phyloP scores from a whole-genome alignment of 2,113 vertebrate genomes.

The Eclectus roratus region DNA sequence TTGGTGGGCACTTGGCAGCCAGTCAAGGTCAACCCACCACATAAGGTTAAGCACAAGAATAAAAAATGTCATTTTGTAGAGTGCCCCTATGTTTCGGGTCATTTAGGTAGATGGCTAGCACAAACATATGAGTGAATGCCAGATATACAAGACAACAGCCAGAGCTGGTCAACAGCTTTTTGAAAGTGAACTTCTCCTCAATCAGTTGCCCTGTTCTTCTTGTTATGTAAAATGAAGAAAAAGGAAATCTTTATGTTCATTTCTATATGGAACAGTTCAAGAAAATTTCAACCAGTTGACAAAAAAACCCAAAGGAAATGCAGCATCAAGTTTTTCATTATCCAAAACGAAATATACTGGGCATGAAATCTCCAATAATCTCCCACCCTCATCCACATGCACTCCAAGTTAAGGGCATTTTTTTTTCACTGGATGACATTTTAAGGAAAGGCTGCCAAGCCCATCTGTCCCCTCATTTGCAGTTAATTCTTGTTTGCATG shows the following conservation, averaged over 20 bases:
- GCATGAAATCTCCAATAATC: not conserved
- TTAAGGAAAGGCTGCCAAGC: constrained; percentile 33
- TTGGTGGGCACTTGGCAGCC: not conserved
- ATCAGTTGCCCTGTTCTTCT: not conserved
- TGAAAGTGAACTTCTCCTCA: not conserved
- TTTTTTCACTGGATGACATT: constrained; percentile 2
- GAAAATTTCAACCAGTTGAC: not conserved
- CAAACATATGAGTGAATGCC: not conserved
- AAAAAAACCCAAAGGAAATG: not conserved
- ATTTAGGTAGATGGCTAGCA: not conserved
- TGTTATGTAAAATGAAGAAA: not conserved
- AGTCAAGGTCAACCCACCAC: not conserved
- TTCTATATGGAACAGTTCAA: not conserved
- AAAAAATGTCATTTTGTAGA: not conserved
- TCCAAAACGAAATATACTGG: not conserved
- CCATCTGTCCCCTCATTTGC: constrained; percentile 47
- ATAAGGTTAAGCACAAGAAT: not conserved
- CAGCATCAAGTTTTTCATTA: not conserved
- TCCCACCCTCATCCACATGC: not conserved
- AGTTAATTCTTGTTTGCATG: constrained; percentile 40
- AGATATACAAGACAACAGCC: not conserved
- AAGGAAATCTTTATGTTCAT: not conserved
- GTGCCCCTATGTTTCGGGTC: not conserved
- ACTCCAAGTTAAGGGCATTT: not conserved
- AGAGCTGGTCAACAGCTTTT: not conserved